These are phyloP conservation scores for Nerophis lumbriciformis DNA, from an alignment of 2,113 vertebrate genomes.

Conservation along the genomic window DNA sequence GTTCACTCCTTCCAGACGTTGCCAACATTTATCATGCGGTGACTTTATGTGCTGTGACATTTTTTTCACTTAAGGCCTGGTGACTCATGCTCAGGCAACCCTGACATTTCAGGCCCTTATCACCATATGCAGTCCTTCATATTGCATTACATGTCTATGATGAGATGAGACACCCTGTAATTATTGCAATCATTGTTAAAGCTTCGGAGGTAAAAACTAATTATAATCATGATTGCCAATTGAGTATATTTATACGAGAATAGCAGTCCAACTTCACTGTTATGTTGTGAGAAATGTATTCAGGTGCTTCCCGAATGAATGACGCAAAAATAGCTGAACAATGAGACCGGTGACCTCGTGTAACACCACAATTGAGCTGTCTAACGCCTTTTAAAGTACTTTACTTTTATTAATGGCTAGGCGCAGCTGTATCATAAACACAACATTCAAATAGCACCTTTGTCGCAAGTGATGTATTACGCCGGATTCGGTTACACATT, in stretches of 20 bases:
- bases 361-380: not conserved
- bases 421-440: not conserved
- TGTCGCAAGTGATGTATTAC: not conserved
- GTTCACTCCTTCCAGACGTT: conserved; percentile 15
- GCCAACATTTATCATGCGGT: conserved; percentile 1
- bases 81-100: conserved; percentile 13
- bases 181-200: conserved; percentile 2
- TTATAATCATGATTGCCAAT: not conserved
- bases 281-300: not conserved
- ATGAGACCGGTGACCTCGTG: not conserved
- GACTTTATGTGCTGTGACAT: conserved; percentile 8
- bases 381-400: not conserved
- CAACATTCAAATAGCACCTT: not conserved
- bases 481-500: not conserved
- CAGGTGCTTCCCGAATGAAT: conserved; percentile 3
- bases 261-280: not conserved
- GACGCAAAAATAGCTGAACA: not conserved
- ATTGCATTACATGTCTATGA: conserved; percentile 26
- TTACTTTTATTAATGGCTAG: conserved; percentile 1
- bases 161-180: conserved; percentile 7
- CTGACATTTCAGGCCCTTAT: conserved; percentile 36
- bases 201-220: conserved; percentile 31
- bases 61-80: conserved; percentile 8
- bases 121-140: conserved; percentile 15
- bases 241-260: not conserved